Percentiles rank a stretch among this genome's conserved stretches.
Conservation (phyloP, 2,113 vertebrate genomes). For the Anhinga anhinga region DNA sequence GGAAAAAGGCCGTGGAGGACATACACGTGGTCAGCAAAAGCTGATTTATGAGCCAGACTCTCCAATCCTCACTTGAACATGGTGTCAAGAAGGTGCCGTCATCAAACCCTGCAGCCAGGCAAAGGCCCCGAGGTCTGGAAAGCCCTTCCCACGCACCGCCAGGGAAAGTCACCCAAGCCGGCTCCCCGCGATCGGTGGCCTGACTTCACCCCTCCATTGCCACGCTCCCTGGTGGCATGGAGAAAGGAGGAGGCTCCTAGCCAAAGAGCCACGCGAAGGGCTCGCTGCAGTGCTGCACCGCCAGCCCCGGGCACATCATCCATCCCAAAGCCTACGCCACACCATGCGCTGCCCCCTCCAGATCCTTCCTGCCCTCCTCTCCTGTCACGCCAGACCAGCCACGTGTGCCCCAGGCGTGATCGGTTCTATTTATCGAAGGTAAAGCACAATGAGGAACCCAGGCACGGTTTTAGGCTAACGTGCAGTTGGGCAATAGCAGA, state of each 20-base stretch:
- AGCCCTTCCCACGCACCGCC: accelerated
- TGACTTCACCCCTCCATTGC: neutral
- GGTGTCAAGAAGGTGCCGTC: neutral
- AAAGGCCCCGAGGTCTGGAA: neutral
- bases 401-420: accelerated
- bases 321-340: neutral
- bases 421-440: neutral
- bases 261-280: neutral
- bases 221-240: accelerated
- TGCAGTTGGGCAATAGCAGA: neutral
- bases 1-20: neutral
- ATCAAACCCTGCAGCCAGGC: neutral
- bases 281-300: neutral
- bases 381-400: neutral
- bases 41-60: neutral
- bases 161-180: neutral
- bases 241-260: neutral
- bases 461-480: accelerated
- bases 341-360: accelerated
- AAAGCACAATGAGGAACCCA: neutral
- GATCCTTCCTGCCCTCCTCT: neutral
- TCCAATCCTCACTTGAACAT: neutral
- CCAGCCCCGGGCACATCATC: neutral
- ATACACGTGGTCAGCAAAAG: neutral
- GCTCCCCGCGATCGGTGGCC: neutral